phyloP scores from a whole-genome alignment of 1,140 invertebrate genomes.

The Papilio machaon region DNA sequence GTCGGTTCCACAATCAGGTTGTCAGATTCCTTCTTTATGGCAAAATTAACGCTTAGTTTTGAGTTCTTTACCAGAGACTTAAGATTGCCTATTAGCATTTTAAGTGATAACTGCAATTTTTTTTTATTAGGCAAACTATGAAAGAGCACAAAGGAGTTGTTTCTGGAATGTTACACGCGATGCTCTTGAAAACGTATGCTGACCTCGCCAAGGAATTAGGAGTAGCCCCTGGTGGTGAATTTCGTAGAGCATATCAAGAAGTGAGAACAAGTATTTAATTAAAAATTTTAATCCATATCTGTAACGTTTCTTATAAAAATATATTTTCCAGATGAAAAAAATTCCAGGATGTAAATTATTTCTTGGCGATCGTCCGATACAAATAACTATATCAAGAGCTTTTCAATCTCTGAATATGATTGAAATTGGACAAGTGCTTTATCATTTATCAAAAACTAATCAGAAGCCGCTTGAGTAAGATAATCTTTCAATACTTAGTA shows the following conservation, averaged over 20 bases:
- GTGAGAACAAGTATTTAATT: slow-evolving; percentile 73
- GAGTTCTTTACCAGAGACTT: background rate
- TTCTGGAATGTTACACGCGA: slow-evolving; percentile 95
- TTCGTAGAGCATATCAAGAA: slow-evolving; percentile 94
- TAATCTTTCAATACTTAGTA: slow-evolving; percentile 68
- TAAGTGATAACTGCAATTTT: background rate
- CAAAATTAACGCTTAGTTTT: background rate
- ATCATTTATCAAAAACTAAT: slow-evolving; percentile 84
- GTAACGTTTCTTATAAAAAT: slow-evolving; percentile 10
- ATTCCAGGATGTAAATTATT: slow-evolving; percentile 92
- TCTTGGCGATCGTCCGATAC: slow-evolving; percentile 94
- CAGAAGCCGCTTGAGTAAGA: slow-evolving; percentile 81
- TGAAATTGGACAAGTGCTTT: slow-evolving; percentile 92
- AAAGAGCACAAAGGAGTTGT: slow-evolving; percentile 85
- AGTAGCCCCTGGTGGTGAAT: slow-evolving; percentile 98
- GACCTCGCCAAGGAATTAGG: slow-evolving; percentile 96
- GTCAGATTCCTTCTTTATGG: no score
- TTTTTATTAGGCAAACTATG: slow-evolving; percentile 78
- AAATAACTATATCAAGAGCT: slow-evolving; percentile 94
- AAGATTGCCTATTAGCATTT: background rate
- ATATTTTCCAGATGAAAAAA: slow-evolving; percentile 81
- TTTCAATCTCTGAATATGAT: slow-evolving; percentile 90
- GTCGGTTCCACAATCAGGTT: no score
- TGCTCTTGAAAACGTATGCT: slow-evolving; percentile 95
- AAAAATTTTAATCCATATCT: background rate